Evolutionary conservation across 2,888 invertebrate species (phyloP).

Genomic region (Habroteleia sp.): DNA sequence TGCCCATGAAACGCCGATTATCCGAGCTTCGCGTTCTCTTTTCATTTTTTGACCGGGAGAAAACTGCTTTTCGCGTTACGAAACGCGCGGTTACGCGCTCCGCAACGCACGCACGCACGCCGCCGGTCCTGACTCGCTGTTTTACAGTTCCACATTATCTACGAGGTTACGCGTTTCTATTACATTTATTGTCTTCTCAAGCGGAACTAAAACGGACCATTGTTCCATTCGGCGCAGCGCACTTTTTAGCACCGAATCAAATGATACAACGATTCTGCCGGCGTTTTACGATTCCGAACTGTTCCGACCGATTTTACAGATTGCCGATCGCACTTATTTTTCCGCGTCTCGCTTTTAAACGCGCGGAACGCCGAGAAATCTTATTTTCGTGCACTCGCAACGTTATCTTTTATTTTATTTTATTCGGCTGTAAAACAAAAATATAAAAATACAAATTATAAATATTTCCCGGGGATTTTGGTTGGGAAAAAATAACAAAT

Average conservation of each 20-base stretch:
- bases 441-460: too few relatives aligned
- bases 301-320: conserved; percentile 20
- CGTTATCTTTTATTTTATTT: too few relatives aligned
- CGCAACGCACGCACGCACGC: not conserved
- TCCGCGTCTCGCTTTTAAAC: too few relatives aligned
- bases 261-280: conserved; percentile 18
- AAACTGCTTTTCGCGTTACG: conserved; percentile 46
- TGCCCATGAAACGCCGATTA: conserved; percentile 49
- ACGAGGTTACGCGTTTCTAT: conserved; percentile 32
- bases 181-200: conserved; percentile 31
- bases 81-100: conserved; percentile 19
- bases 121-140: not conserved
- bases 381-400: too few relatives aligned
- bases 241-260: conserved; percentile 15
- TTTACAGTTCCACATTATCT: conserved; percentile 29
- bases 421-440: too few relatives aligned
- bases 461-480: too few relatives aligned
- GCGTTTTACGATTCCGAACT: conserved; percentile 30
- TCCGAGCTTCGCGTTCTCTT: conserved; percentile 21
- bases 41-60: conserved; percentile 23
- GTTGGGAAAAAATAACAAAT: too few relatives aligned
- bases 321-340: too few relatives aligned
- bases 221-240: conserved; percentile 16
- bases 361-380: too few relatives aligned
- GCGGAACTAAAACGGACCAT: conserved; percentile 49